Conservation (phyloP, 1,140 invertebrate genomes). For the Streblospio benedicti region DNA sequence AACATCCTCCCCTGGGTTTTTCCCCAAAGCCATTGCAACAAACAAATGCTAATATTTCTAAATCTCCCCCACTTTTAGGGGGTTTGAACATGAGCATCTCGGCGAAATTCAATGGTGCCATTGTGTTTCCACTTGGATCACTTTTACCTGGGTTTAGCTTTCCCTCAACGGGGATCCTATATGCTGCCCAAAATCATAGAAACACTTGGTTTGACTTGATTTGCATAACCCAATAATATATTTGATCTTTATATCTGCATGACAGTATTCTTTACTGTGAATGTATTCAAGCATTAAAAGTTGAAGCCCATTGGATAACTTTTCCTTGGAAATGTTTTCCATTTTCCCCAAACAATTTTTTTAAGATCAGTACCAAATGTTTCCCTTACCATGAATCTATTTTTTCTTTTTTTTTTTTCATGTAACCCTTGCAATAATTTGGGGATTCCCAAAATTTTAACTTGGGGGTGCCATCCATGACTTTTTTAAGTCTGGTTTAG, state of each 20-base stretch:
- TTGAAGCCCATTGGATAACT: conserved; percentile 70
- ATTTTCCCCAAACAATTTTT: conserved; percentile 64
- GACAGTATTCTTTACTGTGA: conserved; percentile 79
- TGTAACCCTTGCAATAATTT: conserved; percentile 76
- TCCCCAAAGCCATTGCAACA: conserved; percentile 86
- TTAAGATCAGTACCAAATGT: conserved; percentile 81
- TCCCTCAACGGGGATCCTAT: conserved; percentile 67
- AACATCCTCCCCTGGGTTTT: conserved; percentile 71
- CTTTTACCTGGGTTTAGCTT: conserved; percentile 76
- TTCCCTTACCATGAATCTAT: conserved; percentile 84
- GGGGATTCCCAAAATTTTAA: conserved; percentile 72
- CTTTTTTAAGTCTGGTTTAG: conserved; percentile 68
- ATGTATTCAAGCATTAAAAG: conserved; percentile 72
- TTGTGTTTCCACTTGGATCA: conserved; percentile 88
- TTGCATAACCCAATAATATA: conserved; percentile 66
- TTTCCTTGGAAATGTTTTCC: conserved; percentile 61
- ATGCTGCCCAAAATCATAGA: conserved; percentile 83
- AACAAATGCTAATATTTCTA: conserved; percentile 89
- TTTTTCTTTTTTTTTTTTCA: conserved; percentile 59
- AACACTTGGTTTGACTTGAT: conserved; percentile 58
- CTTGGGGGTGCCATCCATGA: conserved; percentile 60
- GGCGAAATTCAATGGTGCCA: conserved; percentile 88
- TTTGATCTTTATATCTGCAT: conserved; percentile 92
- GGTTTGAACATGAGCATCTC: conserved; percentile 93
- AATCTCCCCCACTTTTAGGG: conserved; percentile 80